Conservation (phyloP, 2,888 invertebrate species). For the Penaeus monodon region DNA sequence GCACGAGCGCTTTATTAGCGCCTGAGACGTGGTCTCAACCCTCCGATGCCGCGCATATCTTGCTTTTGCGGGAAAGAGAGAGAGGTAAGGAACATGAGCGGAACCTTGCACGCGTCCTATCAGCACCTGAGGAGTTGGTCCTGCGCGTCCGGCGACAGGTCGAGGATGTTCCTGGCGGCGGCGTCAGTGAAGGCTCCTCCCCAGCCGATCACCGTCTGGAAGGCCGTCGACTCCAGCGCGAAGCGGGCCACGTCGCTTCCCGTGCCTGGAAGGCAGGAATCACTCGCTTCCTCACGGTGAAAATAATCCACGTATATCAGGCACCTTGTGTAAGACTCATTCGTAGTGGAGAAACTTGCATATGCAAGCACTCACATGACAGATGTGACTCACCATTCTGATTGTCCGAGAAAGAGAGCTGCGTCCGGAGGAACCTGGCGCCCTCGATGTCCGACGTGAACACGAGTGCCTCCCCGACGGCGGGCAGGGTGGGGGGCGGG, state of each 20-base stretch:
- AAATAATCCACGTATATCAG: no score
- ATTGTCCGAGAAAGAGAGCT: conserved; percentile 6
- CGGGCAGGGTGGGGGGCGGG: conserved; percentile 30
- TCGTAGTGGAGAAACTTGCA: no score
- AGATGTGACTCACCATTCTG: neutral
- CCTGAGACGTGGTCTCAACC: no score
- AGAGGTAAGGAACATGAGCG: no score
- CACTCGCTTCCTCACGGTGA: no score
- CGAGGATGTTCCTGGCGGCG: conserved; percentile 78
- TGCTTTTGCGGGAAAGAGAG: no score
- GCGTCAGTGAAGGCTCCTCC: conserved; percentile 87
- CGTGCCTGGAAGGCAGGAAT: no score
- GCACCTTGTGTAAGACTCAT: no score
- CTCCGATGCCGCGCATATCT: no score
- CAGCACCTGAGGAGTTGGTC: conserved; percentile 47
- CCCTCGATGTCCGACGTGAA: conserved; percentile 41
- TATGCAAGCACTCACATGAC: no score
- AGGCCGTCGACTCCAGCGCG: conserved; percentile 18
- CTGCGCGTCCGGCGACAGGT: conserved; percentile 45
- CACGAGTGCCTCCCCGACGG: conserved; percentile 25
- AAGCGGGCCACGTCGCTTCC: neutral
- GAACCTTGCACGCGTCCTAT: neutral
- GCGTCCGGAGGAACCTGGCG: conserved; percentile 29
- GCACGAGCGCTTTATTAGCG: no score
- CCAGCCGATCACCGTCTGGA: conserved; percentile 83